These are phyloP conservation scores for Meles meles DNA, from an alignment of 2,113 vertebrate species.

Conservation along the genomic window DNA sequence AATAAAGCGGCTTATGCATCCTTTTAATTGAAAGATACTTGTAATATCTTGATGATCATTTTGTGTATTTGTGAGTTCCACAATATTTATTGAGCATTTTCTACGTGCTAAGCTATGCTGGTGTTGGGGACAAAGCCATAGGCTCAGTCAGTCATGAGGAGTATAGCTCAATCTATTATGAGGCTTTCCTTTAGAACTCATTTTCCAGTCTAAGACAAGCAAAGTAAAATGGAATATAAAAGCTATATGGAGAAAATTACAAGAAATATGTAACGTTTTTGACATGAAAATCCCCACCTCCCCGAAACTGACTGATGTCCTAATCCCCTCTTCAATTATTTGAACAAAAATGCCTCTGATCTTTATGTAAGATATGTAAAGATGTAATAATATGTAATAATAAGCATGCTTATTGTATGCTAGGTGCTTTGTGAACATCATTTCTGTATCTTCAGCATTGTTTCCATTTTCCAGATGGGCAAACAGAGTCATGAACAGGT, in stretches of 20 bases:
- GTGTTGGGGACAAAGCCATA: neutral
- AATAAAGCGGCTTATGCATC: neutral
- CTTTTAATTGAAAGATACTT: neutral
- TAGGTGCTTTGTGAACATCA: neutral
- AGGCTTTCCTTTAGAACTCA: neutral
- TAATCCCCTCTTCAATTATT: neutral
- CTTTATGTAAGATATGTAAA: neutral
- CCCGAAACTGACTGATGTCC: neutral
- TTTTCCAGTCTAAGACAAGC: neutral
- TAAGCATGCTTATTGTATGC: neutral
- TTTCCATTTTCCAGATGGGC: neutral
- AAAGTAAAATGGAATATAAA: neutral
- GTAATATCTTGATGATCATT: neutral
- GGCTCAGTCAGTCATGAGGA: neutral
- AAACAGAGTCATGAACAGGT: rapidly evolving
- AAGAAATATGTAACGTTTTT: neutral
- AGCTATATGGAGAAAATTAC: neutral
- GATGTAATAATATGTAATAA: neutral
- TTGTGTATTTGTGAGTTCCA: neutral
- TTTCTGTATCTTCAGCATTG: neutral
- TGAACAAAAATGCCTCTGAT: neutral
- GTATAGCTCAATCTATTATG: neutral
- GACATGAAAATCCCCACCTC: neutral
- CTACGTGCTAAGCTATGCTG: neutral
- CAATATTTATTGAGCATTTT: neutral